Conservation (phyloP, 2,888 invertebrate species). For the Lasioglossum oenotherae region DNA sequence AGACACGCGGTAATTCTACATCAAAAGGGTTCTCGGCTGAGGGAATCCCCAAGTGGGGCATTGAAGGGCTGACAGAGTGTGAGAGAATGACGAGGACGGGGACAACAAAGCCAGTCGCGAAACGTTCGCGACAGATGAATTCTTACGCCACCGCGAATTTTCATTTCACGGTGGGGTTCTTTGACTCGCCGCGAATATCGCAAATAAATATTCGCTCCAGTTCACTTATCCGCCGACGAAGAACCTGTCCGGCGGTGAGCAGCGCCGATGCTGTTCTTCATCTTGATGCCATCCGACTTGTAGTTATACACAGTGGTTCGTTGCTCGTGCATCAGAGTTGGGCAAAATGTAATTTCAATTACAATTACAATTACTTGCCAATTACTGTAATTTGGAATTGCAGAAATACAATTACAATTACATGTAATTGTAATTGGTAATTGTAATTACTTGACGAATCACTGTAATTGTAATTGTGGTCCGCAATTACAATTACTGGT, state of each 20-base stretch:
- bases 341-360: too few relatives aligned
- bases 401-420: too few relatives aligned
- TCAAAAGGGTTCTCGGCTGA: not conserved
- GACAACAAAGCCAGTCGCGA: conserved; percentile 26
- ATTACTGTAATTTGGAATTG: too few relatives aligned
- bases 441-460: too few relatives aligned
- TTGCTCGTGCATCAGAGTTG: too few relatives aligned
- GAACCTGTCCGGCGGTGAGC: not conserved
- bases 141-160: conserved; percentile 29
- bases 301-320: not conserved
- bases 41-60: not conserved
- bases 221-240: conserved; percentile 19
- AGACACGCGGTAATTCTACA: not conserved
- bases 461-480: too few relatives aligned
- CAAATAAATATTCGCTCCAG: conserved; percentile 39
- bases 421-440: too few relatives aligned
- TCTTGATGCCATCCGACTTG: not conserved
- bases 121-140: conserved; percentile 17
- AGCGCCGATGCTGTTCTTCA: not conserved
- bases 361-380: too few relatives aligned
- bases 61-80: not conserved
- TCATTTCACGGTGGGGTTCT: conserved; percentile 36
- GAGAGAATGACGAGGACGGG: not conserved
- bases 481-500: too few relatives aligned
- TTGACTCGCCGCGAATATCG: conserved; percentile 23